Evolutionary conservation across 1,140 invertebrate species (phyloP).

Genomic region (Copidosoma floridanum): DNA sequence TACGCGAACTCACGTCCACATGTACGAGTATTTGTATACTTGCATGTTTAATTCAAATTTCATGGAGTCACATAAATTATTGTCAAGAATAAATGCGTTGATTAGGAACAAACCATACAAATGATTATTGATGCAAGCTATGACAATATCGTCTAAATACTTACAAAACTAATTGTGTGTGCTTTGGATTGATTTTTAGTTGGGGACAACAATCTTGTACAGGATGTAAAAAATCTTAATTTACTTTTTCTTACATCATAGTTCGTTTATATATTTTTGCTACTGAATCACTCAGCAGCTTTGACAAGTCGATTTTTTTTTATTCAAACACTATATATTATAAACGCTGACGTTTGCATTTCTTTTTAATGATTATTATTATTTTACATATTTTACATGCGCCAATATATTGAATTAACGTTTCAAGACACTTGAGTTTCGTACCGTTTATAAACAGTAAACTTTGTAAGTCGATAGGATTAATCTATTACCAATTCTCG

Average conservation of each 20-base stretch:
- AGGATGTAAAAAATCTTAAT: neutral
- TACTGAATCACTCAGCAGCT: neutral
- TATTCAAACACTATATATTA: slow-evolving; percentile 9
- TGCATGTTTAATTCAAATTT: no score
- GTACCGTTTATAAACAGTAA: slow-evolving; percentile 10
- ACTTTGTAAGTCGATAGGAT: no score
- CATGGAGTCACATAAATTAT: no score
- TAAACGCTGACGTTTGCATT: neutral
- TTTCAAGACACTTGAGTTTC: slow-evolving; percentile 21
- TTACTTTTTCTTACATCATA: neutral
- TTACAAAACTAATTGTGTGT: neutral
- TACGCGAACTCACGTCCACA: no score
- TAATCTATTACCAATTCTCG: slow-evolving; percentile 8
- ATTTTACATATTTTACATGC: slow-evolving; percentile 22
- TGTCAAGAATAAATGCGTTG: no score
- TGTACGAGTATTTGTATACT: no score
- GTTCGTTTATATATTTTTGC: neutral
- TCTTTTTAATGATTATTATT: no score
- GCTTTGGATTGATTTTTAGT: neutral
- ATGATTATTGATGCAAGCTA: no score
- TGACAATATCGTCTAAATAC: no score
- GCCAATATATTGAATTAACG: slow-evolving; percentile 20
- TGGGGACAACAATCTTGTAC: neutral
- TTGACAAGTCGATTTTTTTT: neutral
- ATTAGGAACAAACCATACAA: no score